Conservation (phyloP, 2,888 invertebrate genomes). For the Meandrusa payeni region DNA sequence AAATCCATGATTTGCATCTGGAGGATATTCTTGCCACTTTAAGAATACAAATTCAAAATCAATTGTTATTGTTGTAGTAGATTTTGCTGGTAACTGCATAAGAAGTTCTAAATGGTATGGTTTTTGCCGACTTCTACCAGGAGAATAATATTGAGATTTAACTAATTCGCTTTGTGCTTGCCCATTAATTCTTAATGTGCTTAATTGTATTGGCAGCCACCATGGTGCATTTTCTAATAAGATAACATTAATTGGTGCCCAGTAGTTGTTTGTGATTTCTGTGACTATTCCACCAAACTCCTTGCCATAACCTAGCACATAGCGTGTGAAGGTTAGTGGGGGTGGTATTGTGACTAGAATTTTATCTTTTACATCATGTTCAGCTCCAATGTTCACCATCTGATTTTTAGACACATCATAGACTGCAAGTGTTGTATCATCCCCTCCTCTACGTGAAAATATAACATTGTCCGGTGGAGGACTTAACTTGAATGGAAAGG, state of each 20-base stretch:
- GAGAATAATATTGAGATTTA: conserved; percentile 80
- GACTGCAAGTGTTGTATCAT: conserved; percentile 83
- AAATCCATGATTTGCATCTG: conserved; percentile 99
- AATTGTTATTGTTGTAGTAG: conserved; percentile 89
- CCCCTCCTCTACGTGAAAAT: conserved; percentile 85
- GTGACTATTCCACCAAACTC: conserved; percentile 94
- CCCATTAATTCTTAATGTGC: conserved; percentile 88
- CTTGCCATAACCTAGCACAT: conserved; percentile 94
- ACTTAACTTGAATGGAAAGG: conserved; percentile 82
- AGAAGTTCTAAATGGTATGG: conserved; percentile 94
- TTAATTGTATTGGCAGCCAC: conserved; percentile 94
- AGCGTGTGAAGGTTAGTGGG: conserved; percentile 89
- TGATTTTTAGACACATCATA: conserved; percentile 83
- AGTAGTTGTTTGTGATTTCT: conserved; percentile 90
- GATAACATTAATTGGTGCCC: conserved; percentile 87
- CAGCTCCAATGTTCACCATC: conserved; percentile 86
- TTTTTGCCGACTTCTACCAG: conserved; percentile 90
- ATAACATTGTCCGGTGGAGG: conserved; percentile 82
- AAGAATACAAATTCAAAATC: conserved; percentile 97
- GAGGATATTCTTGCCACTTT: conserved; percentile 99
- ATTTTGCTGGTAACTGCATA: conserved; percentile 88
- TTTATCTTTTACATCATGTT: conserved; percentile 67
- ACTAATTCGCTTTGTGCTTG: conserved; percentile 80
- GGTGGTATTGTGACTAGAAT: conserved; percentile 78
- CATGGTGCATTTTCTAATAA: conserved; percentile 95